Evolutionary conservation across 2,797 vertebrate genomes (phyloP), one percentile per base, ranked within the genome.

Genomic region (Rachycentron canadum): DNA sequence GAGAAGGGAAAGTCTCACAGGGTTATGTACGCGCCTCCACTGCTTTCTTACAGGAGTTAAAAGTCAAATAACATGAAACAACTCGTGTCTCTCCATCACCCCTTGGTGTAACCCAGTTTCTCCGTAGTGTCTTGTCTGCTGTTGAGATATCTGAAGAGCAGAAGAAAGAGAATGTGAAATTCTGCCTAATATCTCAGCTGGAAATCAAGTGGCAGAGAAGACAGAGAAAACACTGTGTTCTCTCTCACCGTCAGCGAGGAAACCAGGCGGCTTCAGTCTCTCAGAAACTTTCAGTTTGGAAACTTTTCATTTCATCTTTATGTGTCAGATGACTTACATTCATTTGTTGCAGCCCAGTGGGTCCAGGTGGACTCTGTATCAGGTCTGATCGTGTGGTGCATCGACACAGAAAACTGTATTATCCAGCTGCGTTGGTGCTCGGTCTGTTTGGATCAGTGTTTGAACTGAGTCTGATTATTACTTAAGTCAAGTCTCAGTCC

Each of bases 111-210:
- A 61, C 69, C 73, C 53, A 55, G 38, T 76, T 78, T 66, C 69
- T 71, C 55, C 13, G 41, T 8, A 11, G 60, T 52, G 58, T 32
- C 30, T 65, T 73, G 62, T 86, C 85, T 80, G 56, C 7, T 28
- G 12, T 69, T 53, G 67, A 83, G 67, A 71, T 69, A 74, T 73
- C 50, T 82, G 81, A 71, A 45, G 47, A 14, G 25, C 9, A 69
- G 56, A 71, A 79, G 25, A 84, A 83, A 64, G 73, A 87, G 73
- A 71, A 59, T 81, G 49, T 23, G 71, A 80, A 52, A 78, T 78
- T 70, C 32, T 17, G 65, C 25, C 72, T 14, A 25, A 73, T 28
- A 80, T 81, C 77, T 75, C 64, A 55, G 70, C 74, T 52, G 63
- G 67, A 84, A 77, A 78, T 59, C 72, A 74, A 49, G 12, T 2